Percentiles rank a stretch among this genome's conserved stretches.
These are phyloP conservation scores for Apamea crenata DNA, from an alignment of 2,888 invertebrate species.

Conservation along the genomic window DNA sequence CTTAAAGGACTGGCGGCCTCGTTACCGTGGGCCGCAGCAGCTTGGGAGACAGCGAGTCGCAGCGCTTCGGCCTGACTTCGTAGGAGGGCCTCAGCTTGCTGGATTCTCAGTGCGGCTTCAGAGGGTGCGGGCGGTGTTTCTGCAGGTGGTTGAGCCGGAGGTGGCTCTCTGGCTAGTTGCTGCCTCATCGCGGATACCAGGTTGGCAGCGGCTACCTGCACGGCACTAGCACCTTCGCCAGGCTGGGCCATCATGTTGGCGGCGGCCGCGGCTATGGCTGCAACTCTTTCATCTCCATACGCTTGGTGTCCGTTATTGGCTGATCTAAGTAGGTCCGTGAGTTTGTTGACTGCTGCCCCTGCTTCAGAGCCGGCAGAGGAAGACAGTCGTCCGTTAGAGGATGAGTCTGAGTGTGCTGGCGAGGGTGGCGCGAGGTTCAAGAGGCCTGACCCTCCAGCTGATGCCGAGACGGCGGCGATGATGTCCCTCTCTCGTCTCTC, in stretches of 20 bases:
- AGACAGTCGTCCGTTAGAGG: conserved; percentile 95
- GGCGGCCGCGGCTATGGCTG: conserved; percentile 93
- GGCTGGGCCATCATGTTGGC: conserved; percentile 91
- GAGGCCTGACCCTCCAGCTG: conserved; percentile 92
- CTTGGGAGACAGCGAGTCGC: conserved; percentile 94
- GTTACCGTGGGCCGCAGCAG: conserved; percentile 89
- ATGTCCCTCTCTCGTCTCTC: conserved; percentile 96
- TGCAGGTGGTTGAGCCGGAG: conserved; percentile 92
- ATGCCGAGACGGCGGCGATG: conserved; percentile 92
- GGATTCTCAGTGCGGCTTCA: conserved; percentile 93
- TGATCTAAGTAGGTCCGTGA: conserved; percentile 90
- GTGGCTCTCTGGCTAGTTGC: conserved; percentile 88
- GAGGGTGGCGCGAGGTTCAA: conserved; percentile 95
- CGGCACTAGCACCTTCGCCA: conserved; percentile 91
- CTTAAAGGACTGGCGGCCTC: conserved; percentile 84
- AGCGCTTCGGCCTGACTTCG: conserved; percentile 96
- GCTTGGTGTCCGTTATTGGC: conserved; percentile 92
- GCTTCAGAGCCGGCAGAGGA: conserved; percentile 95
- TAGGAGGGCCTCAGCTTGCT: conserved; percentile 95
- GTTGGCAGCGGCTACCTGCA: conserved; percentile 94
- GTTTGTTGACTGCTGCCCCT: conserved; percentile 91
- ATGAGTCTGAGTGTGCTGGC: conserved; percentile 96
- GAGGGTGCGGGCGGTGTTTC: conserved; percentile 95
- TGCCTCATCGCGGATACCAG: conserved; percentile 94
- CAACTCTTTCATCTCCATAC: conserved; percentile 92